phyloP scores from a whole-genome alignment of 2,797 vertebrate genomes.

The Helarctos malayanus region DNA sequence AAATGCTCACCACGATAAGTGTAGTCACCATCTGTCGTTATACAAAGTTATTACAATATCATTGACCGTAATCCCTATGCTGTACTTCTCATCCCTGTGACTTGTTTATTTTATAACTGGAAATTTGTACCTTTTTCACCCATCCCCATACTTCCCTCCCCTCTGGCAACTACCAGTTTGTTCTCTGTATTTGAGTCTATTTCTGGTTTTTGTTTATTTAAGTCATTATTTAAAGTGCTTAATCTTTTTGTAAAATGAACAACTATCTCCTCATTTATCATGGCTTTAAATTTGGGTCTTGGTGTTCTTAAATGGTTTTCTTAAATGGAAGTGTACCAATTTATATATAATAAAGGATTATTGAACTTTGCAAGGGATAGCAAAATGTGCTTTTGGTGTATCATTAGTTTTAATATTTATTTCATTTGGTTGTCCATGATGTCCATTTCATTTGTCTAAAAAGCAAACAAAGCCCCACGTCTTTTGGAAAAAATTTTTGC shows the following conservation, averaged over 20 bases:
- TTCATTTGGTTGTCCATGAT: slow-evolving; percentile 40
- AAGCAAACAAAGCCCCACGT: not conserved
- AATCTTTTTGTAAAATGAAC: slow-evolving; percentile 6
- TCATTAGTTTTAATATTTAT: not conserved
- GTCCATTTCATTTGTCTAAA: slow-evolving; percentile 61
- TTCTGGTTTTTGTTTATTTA: not conserved
- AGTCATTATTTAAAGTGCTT: not conserved
- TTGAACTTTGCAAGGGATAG: slow-evolving; percentile 10
- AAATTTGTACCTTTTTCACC: not conserved
- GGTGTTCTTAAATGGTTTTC: not conserved
- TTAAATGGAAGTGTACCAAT: not conserved
- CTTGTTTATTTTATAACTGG: not conserved
- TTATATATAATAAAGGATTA: not conserved
- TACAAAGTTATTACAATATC: not conserved
- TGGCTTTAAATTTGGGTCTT: slow-evolving; percentile 17
- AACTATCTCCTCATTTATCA: not conserved
- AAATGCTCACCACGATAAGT: not conserved
- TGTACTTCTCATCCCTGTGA: not conserved
- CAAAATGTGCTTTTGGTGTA: not conserved
- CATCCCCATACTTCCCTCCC: not conserved
- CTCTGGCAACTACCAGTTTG: not conserved
- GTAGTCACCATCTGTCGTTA: not conserved
- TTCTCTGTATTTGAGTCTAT: not conserved
- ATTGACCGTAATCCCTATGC: not conserved
- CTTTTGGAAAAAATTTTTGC: slow-evolving; percentile 48